Evolutionary conservation across 2,888 invertebrate genomes (phyloP).

Genomic region (Argyresthia albistria): DNA sequence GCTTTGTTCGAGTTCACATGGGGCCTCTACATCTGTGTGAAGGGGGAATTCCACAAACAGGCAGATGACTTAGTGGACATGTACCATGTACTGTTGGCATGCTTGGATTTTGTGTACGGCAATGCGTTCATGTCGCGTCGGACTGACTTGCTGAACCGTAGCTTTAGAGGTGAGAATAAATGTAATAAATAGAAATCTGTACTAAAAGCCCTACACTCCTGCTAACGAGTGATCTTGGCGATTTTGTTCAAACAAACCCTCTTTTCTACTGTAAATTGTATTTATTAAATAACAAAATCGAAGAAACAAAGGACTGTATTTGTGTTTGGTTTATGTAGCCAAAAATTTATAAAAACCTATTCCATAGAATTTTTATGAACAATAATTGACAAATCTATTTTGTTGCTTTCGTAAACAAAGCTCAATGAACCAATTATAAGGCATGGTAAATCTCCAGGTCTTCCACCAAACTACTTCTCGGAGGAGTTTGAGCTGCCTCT

Average conservation of each 20-base stretch:
- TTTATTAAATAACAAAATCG: no score
- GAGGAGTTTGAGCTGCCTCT: conserved; percentile 72
- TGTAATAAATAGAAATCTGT: no score
- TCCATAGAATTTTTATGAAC: no score
- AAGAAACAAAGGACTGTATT: no score
- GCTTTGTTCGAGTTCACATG: conserved; percentile 95
- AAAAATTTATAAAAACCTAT: no score
- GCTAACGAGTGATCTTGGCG: no score
- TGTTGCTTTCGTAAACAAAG: not conserved
- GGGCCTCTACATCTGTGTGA: conserved; percentile 92
- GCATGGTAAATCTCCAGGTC: conserved; percentile 53
- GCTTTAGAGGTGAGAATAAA: conserved; percentile 77
- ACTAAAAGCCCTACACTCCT: no score
- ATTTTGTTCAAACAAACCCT: no score
- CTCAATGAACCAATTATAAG: not conserved
- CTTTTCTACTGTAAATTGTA: no score
- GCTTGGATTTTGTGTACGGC: conserved; percentile 91
- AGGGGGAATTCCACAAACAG: conserved; percentile 88
- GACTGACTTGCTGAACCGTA: conserved; percentile 87
- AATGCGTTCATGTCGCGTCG: conserved; percentile 88
- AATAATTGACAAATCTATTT: no score
- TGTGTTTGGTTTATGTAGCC: no score
- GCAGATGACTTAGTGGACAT: conserved; percentile 95
- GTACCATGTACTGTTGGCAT: conserved; percentile 91
- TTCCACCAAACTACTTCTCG: conserved; percentile 79